These are phyloP conservation scores for Drosophila obscura DNA, from an alignment of 1,140 invertebrate genomes.

Conservation along the genomic window DNA sequence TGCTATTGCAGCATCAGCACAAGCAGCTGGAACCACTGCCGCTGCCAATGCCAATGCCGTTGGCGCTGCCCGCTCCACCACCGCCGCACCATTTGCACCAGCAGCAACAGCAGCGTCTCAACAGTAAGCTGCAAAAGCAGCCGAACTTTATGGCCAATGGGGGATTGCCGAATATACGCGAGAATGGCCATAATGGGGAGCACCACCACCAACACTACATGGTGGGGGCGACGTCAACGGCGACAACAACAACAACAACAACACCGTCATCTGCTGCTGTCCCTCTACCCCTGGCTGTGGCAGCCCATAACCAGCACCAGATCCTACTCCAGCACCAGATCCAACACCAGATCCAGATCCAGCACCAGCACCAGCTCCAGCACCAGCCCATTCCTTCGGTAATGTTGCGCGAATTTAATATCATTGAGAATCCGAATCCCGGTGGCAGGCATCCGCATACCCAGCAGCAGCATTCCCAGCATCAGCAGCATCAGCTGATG, in stretches of 20 bases:
- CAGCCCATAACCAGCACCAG: conserved; percentile 30
- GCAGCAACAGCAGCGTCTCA: conserved; percentile 74
- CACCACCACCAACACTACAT: conserved; percentile 29
- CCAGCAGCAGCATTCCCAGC: conserved; percentile 29
- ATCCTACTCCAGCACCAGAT: conserved; percentile 37
- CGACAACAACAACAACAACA: conserved; percentile 10
- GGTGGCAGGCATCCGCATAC: conserved; percentile 61
- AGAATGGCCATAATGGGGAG: conserved; percentile 72
- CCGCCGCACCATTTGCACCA: conserved; percentile 70
- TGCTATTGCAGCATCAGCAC: conserved; percentile 65
- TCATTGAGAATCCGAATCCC: conserved; percentile 81
- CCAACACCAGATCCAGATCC: conserved; percentile 57
- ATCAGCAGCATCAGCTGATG: conserved; percentile 11
- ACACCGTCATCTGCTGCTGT: conserved; percentile 47
- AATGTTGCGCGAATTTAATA: conserved; percentile 83
- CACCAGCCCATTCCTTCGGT: conserved; percentile 71
- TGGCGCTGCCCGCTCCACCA: conserved; percentile 35
- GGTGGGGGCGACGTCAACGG: conserved; percentile 4
- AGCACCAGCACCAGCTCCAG: conserved; percentile 53
- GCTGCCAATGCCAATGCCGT: conserved; percentile 24
- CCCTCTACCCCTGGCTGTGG: conserved; percentile 30
- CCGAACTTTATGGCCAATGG: conserved; percentile 73
- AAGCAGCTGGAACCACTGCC: conserved; percentile 55
- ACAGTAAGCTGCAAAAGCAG: conserved; percentile 78
- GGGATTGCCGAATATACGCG: conserved; percentile 74